Base-by-base conservation (phyloP, 1,140 invertebrate species). In the Drosophila bocki region DNA sequence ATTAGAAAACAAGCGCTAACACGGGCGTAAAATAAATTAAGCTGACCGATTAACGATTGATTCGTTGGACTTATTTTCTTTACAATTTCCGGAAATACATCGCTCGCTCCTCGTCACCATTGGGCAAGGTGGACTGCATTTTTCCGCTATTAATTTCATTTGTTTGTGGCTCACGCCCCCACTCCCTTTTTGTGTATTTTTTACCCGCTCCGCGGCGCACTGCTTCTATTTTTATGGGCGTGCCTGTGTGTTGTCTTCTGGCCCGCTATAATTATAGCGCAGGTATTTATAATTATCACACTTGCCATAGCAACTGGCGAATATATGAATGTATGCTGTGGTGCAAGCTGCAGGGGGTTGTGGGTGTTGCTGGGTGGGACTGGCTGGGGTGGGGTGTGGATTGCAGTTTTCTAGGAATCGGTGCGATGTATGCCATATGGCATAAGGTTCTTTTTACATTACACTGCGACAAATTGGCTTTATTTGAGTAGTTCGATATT, bases 211-310 rank as follows among this genome's bases (percentile, higher is more conserved):
- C 62, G 47, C 48, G 17, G 41, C 33, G 35, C 29, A 32, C 17
- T 44, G 65, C 26, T 56, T 75, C 84, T 83, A 87, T 88, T 87
- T 88, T 69, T 88, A 87, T 80, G 76, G 76, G 80, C 81, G 82
- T 78, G 77, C 35, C 72, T 70, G 68, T 88, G 70, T 76, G 81
- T 61, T 82, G 79, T 88, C 60, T 87, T 83, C 64, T 75, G 83
- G 41, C 70, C 70, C 44, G 75, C 78, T 83, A 86, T 85, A 87
- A 88, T 87, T 88, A 83, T 87, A 87, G 72, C 84, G 63, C 77
- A 80, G 72, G 65, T 65, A 68, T 79, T 83, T 83, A 78, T 87
- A 87, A 87, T 87, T 87, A 87, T 88, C 88, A 77, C 83, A 77
- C 62, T 53, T 42, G 74, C 71, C 60, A 75, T 64, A 76, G 61